These are phyloP conservation scores for Leptopilina myrica DNA, from an alignment of 2,888 invertebrate species.

Conservation along the genomic window DNA sequence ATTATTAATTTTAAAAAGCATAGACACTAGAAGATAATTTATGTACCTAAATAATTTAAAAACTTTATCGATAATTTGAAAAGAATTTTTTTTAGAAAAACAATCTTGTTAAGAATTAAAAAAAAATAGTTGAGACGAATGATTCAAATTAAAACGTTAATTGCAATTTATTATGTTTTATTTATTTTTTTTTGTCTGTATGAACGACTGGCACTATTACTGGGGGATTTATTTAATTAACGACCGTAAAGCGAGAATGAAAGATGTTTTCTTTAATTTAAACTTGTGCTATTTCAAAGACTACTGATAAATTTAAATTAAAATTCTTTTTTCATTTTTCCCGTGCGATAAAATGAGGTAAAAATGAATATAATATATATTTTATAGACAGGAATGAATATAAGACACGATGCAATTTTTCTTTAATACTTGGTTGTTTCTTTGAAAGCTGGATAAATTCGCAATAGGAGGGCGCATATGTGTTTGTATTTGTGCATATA, in stretches of 20 bases:
- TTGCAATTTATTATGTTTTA: no score
- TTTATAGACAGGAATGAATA: no score
- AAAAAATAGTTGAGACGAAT: no score
- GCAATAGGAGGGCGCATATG: neutral
- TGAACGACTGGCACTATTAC: neutral
- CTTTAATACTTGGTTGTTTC: conserved; percentile 8
- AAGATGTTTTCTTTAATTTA: neutral
- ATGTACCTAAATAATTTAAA: no score
- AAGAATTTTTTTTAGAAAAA: no score
- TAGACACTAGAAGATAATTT: no score
- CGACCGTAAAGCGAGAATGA: neutral
- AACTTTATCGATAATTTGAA: no score
- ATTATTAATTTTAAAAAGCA: no score
- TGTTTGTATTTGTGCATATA: no score
- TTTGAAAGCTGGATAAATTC: conserved; percentile 22
- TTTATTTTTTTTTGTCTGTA: no score
- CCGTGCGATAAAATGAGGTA: neutral
- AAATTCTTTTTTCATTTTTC: neutral
- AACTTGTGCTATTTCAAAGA: neutral
- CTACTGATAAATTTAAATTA: conserved; percentile 11
- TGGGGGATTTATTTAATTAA: neutral
- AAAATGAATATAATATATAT: neutral
- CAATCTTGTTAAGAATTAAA: no score
- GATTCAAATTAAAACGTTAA: no score
- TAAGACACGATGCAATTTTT: neutral